These are phyloP conservation scores for Beris chalybata DNA, from an alignment of 2,888 invertebrate species.

Conservation along the genomic window DNA sequence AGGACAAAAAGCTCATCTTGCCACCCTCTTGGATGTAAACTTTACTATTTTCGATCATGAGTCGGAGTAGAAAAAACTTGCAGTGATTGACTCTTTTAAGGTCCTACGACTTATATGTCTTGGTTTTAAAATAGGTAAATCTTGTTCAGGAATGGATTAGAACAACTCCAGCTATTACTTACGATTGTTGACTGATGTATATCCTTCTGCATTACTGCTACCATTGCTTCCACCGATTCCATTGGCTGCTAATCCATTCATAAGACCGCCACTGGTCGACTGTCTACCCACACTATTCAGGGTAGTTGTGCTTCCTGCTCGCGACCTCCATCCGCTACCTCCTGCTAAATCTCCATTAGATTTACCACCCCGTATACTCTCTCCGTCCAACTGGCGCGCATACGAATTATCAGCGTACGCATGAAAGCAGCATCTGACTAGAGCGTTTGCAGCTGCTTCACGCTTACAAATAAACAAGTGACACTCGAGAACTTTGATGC, in stretches of 20 bases:
- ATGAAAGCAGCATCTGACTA: constrained; percentile 96
- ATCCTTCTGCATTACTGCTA: constrained; percentile 52
- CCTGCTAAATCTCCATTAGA: constrained; percentile 49
- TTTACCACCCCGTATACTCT: constrained; percentile 58
- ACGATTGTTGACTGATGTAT: constrained; percentile 57
- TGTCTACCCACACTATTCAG: constrained; percentile 62
- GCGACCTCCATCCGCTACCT: constrained; percentile 59
- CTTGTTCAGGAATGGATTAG: no score
- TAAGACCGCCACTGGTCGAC: constrained; percentile 48
- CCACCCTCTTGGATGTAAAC: no score
- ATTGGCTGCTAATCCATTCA: constrained; percentile 41
- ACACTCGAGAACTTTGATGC: constrained; percentile 97
- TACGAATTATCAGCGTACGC: constrained; percentile 96
- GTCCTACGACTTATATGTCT: no score
- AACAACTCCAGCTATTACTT: constrained; percentile 43
- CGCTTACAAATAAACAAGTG: constrained; percentile 98
- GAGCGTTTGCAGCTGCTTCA: constrained; percentile 95
- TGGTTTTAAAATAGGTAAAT: no score
- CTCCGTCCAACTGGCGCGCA: constrained; percentile 77
- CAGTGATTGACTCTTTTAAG: no score
- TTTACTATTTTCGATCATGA: no score
- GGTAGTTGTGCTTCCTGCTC: constrained; percentile 64
- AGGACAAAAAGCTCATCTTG: no score
- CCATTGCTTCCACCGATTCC: constrained; percentile 45
- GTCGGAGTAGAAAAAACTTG: no score